Evolutionary conservation across 2,888 invertebrate genomes (phyloP).

Genomic region (Parnassius mnemosyne): DNA sequence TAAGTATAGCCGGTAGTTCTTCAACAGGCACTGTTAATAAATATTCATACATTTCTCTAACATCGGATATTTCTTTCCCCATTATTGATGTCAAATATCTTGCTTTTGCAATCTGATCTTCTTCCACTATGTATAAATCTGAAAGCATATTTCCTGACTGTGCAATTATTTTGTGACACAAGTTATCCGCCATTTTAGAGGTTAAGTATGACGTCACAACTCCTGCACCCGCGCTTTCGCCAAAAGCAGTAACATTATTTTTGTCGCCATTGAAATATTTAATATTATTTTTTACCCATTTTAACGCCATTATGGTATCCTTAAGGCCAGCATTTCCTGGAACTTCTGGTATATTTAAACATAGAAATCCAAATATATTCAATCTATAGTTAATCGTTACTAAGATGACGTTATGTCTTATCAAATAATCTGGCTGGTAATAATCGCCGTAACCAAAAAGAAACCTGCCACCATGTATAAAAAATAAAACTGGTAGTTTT

Average conservation of each 20-base stretch:
- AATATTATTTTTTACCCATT: conserved; percentile 65
- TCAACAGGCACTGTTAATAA: conserved; percentile 47
- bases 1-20: conserved; percentile 45
- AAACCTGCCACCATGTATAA: conserved; percentile 80
- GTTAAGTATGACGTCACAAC: conserved; percentile 48
- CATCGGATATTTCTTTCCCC: conserved; percentile 45
- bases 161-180: conserved; percentile 56
- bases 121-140: conserved; percentile 53
- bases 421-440: conserved; percentile 61
- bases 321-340: conserved; percentile 68
- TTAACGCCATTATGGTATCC: conserved; percentile 59
- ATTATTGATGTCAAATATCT: conserved; percentile 45
- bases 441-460: conserved; percentile 77
- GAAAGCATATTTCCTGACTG: conserved; percentile 57
- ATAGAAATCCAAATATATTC: conserved; percentile 61
- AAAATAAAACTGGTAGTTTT: conserved; percentile 76
- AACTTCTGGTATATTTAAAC: conserved; percentile 58
- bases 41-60: conserved; percentile 45
- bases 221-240: conserved; percentile 66
- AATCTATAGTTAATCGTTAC: conserved; percentile 67
- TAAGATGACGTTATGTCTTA: conserved; percentile 58
- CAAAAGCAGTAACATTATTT: conserved; percentile 56
- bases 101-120: conserved; percentile 55
- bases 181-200: conserved; percentile 53
- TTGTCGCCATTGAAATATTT: conserved; percentile 56